phyloP scores from a whole-genome alignment of 2,888 invertebrate genomes.

The Coleophora flavipennella region DNA sequence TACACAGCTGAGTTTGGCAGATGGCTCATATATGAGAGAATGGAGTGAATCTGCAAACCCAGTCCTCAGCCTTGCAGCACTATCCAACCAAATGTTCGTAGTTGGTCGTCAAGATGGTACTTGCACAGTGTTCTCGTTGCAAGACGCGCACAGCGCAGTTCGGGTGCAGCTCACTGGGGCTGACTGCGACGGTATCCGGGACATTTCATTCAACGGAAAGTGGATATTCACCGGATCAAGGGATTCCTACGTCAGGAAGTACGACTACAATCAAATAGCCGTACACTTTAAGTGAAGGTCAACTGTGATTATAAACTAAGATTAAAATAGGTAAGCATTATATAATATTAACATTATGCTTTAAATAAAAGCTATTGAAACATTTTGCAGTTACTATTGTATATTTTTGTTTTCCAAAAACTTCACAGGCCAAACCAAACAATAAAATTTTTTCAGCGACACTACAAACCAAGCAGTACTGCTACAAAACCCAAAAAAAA shows the following conservation, averaged over 20 bases:
- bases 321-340: conserved; percentile 17
- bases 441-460: too few relatives aligned
- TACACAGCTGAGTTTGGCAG: conserved; percentile 35
- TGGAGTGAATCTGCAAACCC: conserved; percentile 73
- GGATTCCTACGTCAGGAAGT: conserved; percentile 76
- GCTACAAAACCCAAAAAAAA: too few relatives aligned
- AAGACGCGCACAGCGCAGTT: conserved; percentile 33
- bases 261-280: conserved; percentile 65
- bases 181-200: conserved; percentile 79
- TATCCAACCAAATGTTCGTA: conserved; percentile 64
- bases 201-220: conserved; percentile 71
- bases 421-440: too few relatives aligned
- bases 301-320: conserved; percentile 1
- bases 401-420: too few relatives aligned
- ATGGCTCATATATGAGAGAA: conserved; percentile 38
- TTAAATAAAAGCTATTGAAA: not conserved
- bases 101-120: conserved; percentile 77
- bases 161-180: conserved; percentile 77
- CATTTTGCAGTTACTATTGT: too few relatives aligned
- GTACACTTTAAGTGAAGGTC: conserved; percentile 61
- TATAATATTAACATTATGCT: conserved; percentile 10
- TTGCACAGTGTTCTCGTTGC: conserved; percentile 65
- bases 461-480: too few relatives aligned
- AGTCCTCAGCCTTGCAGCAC: conserved; percentile 62
- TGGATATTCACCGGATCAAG: conserved; percentile 76